Evolutionary conservation across 2,113 vertebrate genomes (phyloP).

Genomic region (Empidonax traillii): DNA sequence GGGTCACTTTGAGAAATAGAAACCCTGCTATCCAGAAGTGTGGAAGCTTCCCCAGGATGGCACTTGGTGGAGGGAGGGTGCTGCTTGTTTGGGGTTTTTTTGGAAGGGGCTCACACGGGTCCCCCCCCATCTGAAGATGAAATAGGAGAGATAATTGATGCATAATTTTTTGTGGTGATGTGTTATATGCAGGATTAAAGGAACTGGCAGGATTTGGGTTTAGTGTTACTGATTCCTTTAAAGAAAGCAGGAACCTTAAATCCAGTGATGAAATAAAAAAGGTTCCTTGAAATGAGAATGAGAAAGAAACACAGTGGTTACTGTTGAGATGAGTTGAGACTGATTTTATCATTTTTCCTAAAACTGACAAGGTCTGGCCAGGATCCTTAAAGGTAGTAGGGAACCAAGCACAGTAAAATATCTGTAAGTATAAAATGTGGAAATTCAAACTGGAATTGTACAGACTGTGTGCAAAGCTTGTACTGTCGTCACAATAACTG

Average conservation of each 20-base stretch:
- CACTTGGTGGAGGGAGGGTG: neutral
- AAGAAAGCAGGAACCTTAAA: neutral
- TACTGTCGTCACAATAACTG: accelerated
- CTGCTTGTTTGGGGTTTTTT: neutral
- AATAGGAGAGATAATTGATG: neutral
- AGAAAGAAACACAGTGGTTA: neutral
- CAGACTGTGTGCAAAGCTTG: neutral
- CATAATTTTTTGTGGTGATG: neutral
- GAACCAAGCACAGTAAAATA: neutral
- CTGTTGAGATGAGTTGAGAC: neutral
- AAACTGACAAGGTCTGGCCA: neutral
- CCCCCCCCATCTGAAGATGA: neutral
- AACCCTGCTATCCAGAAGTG: neutral
- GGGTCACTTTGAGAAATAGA: neutral
- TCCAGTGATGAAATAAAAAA: neutral
- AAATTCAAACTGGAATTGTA: neutral
- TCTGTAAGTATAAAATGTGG: neutral
- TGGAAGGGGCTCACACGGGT: neutral
- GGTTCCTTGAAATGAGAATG: neutral
- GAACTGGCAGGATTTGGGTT: neutral
- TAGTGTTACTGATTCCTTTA: neutral
- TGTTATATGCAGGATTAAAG: neutral
- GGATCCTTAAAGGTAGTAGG: neutral
- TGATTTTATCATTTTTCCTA: neutral
- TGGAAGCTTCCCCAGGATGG: neutral